phyloP scores from a whole-genome alignment of 2,888 invertebrate genomes.

The Zonitis immaculata region DNA sequence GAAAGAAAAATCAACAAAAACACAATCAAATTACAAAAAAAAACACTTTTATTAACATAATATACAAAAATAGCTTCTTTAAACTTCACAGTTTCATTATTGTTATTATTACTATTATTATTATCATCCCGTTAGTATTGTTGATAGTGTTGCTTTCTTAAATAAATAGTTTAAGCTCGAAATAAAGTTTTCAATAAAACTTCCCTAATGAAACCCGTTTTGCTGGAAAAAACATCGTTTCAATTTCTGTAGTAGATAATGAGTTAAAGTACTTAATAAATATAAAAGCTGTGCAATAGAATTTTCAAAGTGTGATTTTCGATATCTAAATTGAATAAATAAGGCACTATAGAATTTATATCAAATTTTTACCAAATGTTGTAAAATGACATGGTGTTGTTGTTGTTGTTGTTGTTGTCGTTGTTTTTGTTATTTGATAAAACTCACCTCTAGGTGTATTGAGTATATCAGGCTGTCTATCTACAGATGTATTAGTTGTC shows the following conservation, averaged over 20 bases:
- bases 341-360: background rate
- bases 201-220: constrained; percentile 28
- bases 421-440: constrained; percentile 25
- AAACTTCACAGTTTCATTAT: constrained; percentile 9
- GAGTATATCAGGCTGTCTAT: constrained; percentile 59
- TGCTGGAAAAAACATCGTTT: constrained; percentile 25
- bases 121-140: background rate
- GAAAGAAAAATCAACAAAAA: constrained; percentile 6
- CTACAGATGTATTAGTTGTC: constrained; percentile 33
- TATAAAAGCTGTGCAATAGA: constrained; percentile 15
- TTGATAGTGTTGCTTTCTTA: constrained; percentile 1
- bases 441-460: constrained; percentile 68
- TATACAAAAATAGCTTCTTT: constrained; percentile 24
- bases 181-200: constrained; percentile 23
- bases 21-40: constrained; percentile 13
- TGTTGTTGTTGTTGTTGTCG: background rate
- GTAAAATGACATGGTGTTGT: constrained; percentile 11
- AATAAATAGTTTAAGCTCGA: constrained; percentile 11
- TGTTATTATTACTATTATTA: constrained; percentile 10
- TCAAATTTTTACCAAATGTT: constrained; percentile 16
- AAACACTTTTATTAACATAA: constrained; percentile 15
- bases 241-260: constrained; percentile 17
- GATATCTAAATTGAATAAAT: background rate
- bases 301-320: constrained; percentile 11
- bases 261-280: constrained; percentile 11